Base-by-base conservation (phyloP, 53 echinoderm and acorn worm species). In the Holothuria leucospilota region DNA sequence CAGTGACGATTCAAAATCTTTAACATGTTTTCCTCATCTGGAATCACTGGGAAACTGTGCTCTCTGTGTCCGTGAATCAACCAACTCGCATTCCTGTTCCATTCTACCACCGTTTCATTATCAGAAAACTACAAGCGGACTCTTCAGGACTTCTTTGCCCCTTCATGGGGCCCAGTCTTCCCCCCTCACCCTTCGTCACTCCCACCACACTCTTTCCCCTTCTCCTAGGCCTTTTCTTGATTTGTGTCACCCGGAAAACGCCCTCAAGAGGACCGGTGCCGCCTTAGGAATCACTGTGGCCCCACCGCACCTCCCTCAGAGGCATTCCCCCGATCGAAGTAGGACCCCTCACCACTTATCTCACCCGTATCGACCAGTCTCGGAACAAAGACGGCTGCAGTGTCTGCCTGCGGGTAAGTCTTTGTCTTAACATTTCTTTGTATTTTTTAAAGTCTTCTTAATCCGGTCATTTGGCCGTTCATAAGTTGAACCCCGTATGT, bases 341-440 rank as follows among this genome's bases (percentile, higher is more conserved):
- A 82, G 86, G 53, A 86, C 27, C 82, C 89, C 82, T 62, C 88
- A 72, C 84, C 85, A 85, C 38, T 26, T 59, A 8, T 56, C 71
- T 14, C 86, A 75, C 64, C 86, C 74, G n/a, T 99, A 88, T 79
- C 90, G 95, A 34, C 87, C 85, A 16, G 61, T 87, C 20, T 62
- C 95, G 4, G 95, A 99, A 68, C 95, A 92, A 12, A 84, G 99
- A 16, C 82, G 95, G 73, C 71, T 99, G 6, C 95, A 95, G 42
- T 99, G 92, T 60, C 63, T 96, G 61, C 91, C 96, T 27, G 87
- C 93, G 58, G 93, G 99, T 99, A 87, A 93, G 99, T 92, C 68
- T 67, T 67, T 67, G 28, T 28, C 15, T 67, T 56, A 56, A 51
- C 51, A 21, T 78, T 78, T 49, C 25, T 52, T 29, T 77, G 4